Conservation (phyloP, 2,888 invertebrate species). For the Perithous albicinctus region DNA sequence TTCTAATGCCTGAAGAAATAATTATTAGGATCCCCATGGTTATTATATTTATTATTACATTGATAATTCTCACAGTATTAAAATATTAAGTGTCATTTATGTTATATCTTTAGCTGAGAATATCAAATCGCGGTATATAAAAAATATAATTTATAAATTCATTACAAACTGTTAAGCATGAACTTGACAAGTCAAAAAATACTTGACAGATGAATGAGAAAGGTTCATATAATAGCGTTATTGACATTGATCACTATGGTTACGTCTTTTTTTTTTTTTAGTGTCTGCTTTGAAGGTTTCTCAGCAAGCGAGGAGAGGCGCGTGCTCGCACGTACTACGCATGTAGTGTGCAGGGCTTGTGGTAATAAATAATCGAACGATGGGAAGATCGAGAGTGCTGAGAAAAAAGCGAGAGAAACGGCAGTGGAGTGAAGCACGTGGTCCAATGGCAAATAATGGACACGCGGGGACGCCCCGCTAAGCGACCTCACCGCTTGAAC, state of each 20-base stretch:
- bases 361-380: constrained; percentile 78
- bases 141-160: background rate
- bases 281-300: constrained; percentile 42
- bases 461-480: constrained; percentile 80
- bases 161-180: constrained; percentile 2
- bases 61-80: no score
- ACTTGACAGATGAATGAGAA: constrained; percentile 38
- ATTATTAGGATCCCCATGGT: no score
- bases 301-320: constrained; percentile 54
- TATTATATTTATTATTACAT: no score
- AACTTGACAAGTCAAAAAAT: constrained; percentile 40
- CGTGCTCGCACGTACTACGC: constrained; percentile 64
- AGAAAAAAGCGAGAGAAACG: constrained; percentile 63
- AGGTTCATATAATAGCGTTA: constrained; percentile 34
- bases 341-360: constrained; percentile 50
- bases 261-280: constrained; percentile 47
- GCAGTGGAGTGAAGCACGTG: constrained; percentile 60
- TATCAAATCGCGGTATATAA: no score
- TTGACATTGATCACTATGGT: constrained; percentile 57
- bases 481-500: constrained; percentile 82
- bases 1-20: no score
- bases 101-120: no score
- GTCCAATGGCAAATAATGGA: constrained; percentile 80
- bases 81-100: no score
- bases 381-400: constrained; percentile 66